Conservation (phyloP, 2,113 vertebrate species). For the Alouatta palliata region DNA sequence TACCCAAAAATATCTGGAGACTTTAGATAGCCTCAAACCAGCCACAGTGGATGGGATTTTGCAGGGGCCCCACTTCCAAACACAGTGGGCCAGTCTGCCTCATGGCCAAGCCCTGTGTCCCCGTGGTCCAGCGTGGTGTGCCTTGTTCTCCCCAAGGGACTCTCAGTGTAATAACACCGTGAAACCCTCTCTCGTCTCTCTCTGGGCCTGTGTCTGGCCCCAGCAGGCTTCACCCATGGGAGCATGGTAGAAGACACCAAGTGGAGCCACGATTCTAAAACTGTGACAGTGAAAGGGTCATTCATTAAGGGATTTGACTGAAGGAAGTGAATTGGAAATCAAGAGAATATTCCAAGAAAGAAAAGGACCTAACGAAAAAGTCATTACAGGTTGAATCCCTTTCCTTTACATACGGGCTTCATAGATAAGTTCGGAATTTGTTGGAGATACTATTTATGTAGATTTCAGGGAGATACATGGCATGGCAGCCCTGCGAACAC, state of each 20-base stretch:
- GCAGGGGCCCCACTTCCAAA: accelerated
- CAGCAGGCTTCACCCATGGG: background rate
- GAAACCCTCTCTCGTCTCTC: background rate
- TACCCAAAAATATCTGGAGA: background rate
- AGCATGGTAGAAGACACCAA: background rate
- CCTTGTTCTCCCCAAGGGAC: background rate
- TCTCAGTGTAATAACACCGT: background rate
- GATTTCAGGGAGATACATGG: background rate
- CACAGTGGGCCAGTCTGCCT: background rate
- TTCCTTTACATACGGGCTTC: background rate
- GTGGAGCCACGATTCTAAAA: background rate
- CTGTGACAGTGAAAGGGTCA: background rate
- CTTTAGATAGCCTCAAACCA: background rate
- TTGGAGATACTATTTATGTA: background rate
- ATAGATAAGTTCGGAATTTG: background rate
- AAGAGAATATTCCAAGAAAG: background rate
- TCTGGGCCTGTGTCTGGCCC: background rate
- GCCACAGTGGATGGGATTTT: background rate
- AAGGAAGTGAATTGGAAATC: background rate
- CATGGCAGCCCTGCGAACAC: background rate
- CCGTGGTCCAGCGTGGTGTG: background rate
- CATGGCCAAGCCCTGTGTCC: no score
- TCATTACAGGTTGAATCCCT: background rate
- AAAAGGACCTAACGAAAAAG: background rate
- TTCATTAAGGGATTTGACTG: background rate